These are phyloP conservation scores for Oncorhynchus tshawytscha DNA, from an alignment of 2,113 vertebrate species.

Conservation along the genomic window DNA sequence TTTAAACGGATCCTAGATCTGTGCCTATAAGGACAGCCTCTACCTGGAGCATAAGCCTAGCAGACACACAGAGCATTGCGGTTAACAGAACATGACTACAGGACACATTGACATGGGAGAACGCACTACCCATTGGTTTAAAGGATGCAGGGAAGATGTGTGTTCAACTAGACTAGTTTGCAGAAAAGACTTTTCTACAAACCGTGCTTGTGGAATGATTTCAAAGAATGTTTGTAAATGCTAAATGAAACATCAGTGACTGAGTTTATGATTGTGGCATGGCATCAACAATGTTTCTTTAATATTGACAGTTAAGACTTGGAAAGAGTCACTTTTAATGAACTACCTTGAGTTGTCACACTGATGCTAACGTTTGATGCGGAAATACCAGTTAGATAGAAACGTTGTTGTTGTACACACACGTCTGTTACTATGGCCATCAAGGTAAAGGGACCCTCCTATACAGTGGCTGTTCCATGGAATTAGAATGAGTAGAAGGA, in stretches of 20 bases:
- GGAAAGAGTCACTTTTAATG: not conserved
- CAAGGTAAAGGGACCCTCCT: constrained; percentile 57
- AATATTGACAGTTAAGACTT: not conserved
- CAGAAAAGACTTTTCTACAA: constrained; percentile 2
- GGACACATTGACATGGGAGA: constrained; percentile 44
- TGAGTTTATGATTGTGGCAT: not conserved
- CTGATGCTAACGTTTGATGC: not conserved
- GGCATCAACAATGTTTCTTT: not conserved
- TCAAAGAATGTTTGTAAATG: constrained; percentile 27
- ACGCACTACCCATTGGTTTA: constrained; percentile 27
- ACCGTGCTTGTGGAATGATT: constrained; percentile 14
- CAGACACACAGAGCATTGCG: constrained; percentile 77
- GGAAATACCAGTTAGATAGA: not conserved
- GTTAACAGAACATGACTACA: constrained; percentile 60
- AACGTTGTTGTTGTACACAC: constrained; percentile 52
- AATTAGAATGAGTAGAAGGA: constrained; percentile 55
- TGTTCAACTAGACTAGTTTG: constrained; percentile 42
- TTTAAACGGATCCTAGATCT: constrained; percentile 41
- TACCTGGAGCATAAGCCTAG: constrained; percentile 45
- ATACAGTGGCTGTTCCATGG: constrained; percentile 35
- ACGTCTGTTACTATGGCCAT: constrained; percentile 56
- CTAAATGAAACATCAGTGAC: constrained; percentile 9
- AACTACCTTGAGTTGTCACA: not conserved
- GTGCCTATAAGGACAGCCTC: constrained; percentile 18
- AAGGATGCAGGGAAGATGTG: constrained; percentile 28